Base-by-base conservation (phyloP, 2,888 invertebrate species). In the Malachius bipustulatus region DNA sequence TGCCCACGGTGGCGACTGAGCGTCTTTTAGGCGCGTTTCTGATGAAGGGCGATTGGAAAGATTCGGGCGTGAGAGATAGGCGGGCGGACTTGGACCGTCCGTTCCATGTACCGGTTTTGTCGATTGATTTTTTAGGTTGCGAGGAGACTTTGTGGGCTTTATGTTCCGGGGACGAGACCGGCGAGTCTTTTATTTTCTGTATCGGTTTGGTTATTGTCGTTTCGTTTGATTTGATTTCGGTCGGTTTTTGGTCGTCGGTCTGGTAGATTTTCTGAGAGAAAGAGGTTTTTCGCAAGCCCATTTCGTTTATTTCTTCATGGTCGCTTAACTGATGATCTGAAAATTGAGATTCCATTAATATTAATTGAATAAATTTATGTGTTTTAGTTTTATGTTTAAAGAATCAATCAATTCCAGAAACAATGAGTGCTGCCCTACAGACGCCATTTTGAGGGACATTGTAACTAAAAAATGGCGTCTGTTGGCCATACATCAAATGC, bases 51-150 rank as follows among this genome's bases (percentile, higher is more conserved):
- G 48, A 45, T 2, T 49, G 68, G 33, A 79, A 82, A 0, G 79
- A 81, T 43, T 80, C 81, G 14, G 70, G 64, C 2, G 70, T 73
- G 38, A 75, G 54, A 2, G 66, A 64, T 1, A 73, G 65, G 3
- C 75, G 47, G 47, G 64, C 37, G 54, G 64, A 47, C 41, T 57
- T 50, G 42, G 55, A 64, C 24, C 82, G 68, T 1, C 82, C 82
- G 41, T 75, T 77, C 83, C 83, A 84, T 0, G 83, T 84, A 47
- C 78, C 80, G 36, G 75, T 72, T 65, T 58, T 1, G 65, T 63
- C 1, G 62, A 30, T 19, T 34, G 36, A 37, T 59, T 47, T 67
- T 56, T 37, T 53, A 3, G 27, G 70, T 55, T 16, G 63, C 57
- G 2, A 63, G 62, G n/a, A 61, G 46, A 41, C 63, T 42, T 54